These are phyloP conservation scores for Cinclus cinclus DNA, from an alignment of 2,113 vertebrate genomes.

Conservation along the genomic window DNA sequence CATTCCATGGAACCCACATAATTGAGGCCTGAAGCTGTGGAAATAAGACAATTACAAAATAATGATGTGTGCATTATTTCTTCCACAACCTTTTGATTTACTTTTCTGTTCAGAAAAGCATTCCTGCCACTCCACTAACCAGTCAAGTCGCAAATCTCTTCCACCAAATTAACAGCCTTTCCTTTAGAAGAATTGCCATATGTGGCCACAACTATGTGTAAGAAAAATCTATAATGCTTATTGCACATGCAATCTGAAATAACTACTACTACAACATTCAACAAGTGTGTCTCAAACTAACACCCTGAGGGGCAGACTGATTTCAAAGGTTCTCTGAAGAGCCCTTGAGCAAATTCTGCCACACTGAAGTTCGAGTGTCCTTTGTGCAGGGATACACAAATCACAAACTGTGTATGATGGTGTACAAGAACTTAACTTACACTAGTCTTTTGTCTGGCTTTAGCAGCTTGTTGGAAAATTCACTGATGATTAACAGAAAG, in stretches of 20 bases:
- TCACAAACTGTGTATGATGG: not conserved
- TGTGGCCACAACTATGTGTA: not conserved
- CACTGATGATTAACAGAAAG: constrained; percentile 86
- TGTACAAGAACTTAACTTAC: constrained; percentile 73
- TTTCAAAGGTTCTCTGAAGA: not conserved
- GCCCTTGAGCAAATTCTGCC: not conserved
- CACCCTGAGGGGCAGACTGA: not conserved
- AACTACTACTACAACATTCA: not conserved
- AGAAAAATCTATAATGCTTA: not conserved
- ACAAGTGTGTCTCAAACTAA: not conserved
- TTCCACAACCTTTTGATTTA: not conserved
- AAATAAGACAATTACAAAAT: not conserved
- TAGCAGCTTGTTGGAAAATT: constrained; percentile 91
- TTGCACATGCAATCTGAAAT: not conserved
- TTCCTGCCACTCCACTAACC: not conserved
- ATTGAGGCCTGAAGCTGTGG: not conserved
- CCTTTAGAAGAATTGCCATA: not conserved
- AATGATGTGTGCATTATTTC: not conserved
- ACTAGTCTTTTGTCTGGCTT: constrained; percentile 89
- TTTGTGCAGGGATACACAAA: not conserved
- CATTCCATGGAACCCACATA: not conserved
- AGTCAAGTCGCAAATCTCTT: not conserved
- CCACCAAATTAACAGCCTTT: not conserved
- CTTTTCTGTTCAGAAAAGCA: not conserved
- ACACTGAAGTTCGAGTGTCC: not conserved